Base-by-base conservation (phyloP, 2,113 vertebrate species). In the Spilogale gracilis region DNA sequence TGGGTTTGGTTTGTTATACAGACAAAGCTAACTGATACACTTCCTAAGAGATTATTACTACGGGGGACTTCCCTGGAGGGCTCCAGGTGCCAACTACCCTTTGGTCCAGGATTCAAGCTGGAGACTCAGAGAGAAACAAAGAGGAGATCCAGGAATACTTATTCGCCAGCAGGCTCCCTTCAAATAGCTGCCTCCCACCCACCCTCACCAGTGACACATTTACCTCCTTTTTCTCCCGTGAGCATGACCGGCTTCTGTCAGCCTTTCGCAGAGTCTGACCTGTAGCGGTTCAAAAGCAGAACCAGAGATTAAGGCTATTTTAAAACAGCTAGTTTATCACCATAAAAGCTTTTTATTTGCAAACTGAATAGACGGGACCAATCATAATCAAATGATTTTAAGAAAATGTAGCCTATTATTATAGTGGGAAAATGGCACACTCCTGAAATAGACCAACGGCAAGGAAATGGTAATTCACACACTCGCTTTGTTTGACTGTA, bases 351-450 rank as follows among this genome's bases (percentile, higher is more conserved):
- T 98, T 96, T 80, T 65, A 94, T 61, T 56, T 94, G 60, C 43
- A 96, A 97, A 81, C 60, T 79, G 30, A 86, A 95, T 95, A 95
- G 95, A 96, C 9, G n/a, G 82, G 84, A 65, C 93, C 88, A 94
- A 96, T 98, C 96, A 94, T 91, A 95, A 97, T 97, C 82, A 96
- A 97, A 96, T 93, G 95, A 97, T 97, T 97, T 97, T 96, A 98
- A 98, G 97, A 97, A 98, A 98, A 96, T 67, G 94, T 50, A 93
- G 92, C 84, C 92, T 92, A 96, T 97, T 97, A 98, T 97, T 94
- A 84, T 96, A 98, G 92, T 97, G 79, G 95, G 91, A 12, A 97
- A 96, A 96, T 97, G 93, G 92, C 63, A 94, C 43, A 48, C 89
- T 96, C 97, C 89, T 67, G 80, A 94, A 95, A 94, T 93, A 96